A percentile compares a stretch with the other conserved stretches of the same genome.
These are phyloP conservation scores for Pitangus sulphuratus DNA, from an alignment of 2,797 vertebrate genomes.

Conservation along the genomic window DNA sequence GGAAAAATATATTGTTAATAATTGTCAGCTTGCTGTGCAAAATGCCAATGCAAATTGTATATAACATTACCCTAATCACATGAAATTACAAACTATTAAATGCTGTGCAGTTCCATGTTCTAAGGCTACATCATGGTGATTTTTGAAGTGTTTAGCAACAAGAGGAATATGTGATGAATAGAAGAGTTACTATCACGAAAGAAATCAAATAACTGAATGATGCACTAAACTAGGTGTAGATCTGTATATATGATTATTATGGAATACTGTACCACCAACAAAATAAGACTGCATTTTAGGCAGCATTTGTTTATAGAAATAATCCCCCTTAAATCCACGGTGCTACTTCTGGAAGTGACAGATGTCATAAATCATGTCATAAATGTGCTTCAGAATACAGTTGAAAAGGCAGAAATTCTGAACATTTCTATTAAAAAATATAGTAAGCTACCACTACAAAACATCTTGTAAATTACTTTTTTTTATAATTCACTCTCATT, in stretches of 20 bases:
- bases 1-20: slow-evolving; percentile 77
- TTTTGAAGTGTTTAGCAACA: background rate
- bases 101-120: slow-evolving; percentile 2
- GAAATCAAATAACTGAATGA: background rate
- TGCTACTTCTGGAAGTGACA: background rate
- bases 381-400: background rate
- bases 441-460: background rate
- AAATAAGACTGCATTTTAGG: background rate
- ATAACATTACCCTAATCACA: slow-evolving; percentile 24
- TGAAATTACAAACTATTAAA: slow-evolving; percentile 36
- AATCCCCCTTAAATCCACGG: background rate
- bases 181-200: background rate
- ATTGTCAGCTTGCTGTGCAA: slow-evolving; percentile 61
- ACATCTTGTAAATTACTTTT: background rate
- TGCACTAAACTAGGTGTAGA: background rate
- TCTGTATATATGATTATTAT: background rate
- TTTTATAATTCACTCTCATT: background rate
- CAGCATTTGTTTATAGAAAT: background rate
- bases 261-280: background rate
- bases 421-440: background rate
- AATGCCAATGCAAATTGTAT: slow-evolving; percentile 64
- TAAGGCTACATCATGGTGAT: background rate
- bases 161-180: background rate
- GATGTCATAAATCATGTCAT: background rate
- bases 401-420: background rate